Conservation (phyloP, 2,113 vertebrate genomes). For the Turdus rufiventris region DNA sequence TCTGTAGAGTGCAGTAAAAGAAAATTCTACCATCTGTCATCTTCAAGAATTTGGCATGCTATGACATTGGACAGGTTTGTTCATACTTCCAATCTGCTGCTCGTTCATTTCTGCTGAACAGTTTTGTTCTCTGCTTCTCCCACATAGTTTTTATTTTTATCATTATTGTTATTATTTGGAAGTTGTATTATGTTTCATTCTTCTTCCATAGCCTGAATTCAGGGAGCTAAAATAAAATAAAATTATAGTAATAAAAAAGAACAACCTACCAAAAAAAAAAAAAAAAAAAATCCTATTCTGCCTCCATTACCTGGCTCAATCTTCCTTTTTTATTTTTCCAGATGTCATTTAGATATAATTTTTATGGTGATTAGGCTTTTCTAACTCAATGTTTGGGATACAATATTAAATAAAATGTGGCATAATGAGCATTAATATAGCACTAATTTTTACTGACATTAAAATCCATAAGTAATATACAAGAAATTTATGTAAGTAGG, state of each 20-base stretch:
- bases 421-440: not conserved
- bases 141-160: constrained; percentile 58
- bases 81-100: constrained; percentile 61
- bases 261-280: not conserved
- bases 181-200: not conserved
- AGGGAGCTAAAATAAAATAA: not conserved
- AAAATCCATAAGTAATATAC: not conserved
- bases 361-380: not conserved
- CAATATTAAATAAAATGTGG: not conserved
- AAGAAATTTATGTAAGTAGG: not conserved
- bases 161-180: constrained; percentile 46
- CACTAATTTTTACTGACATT: not conserved
- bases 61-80: constrained; percentile 48
- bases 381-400: not conserved
- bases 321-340: not conserved
- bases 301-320: not conserved
- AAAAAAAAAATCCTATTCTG: not conserved
- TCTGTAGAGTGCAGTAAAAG: constrained; percentile 26
- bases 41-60: constrained; percentile 57
- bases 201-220: not conserved
- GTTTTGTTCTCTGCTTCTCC: constrained; percentile 50
- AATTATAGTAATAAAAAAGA: not conserved
- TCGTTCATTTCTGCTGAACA: constrained; percentile 37
- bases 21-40: constrained; percentile 61
- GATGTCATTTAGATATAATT: not conserved